Base-by-base conservation (phyloP, 2,113 vertebrate genomes). In the Andinoacara biseriatus region DNA sequence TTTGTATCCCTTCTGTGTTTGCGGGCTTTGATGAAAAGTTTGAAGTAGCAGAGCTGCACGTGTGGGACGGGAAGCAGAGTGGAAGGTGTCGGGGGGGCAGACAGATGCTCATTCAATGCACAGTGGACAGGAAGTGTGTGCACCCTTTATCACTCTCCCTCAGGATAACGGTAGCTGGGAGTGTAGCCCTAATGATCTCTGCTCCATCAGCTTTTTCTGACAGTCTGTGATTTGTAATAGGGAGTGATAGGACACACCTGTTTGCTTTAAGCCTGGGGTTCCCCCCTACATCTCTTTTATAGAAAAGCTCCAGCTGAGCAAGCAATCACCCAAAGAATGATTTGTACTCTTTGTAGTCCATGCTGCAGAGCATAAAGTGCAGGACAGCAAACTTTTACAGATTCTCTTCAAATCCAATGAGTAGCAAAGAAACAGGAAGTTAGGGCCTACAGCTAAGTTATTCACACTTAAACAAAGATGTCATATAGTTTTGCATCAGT, bases 31-130 rank as follows among this genome's bases (percentile, higher is more conserved):
- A 86, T 88, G 63, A 81, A 56, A 80, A 33, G 78, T 74, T 78
- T 84, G 40, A 81, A 91, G 89, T 83, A 82, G 87, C 75, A 2
- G 15, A 24, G 82, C 81, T 92, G 91, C 92, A 90, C 81, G 84
- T 92, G 92, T 89, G 88, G 84, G 84, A 90, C 87, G 93, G 95
- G 94, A 95, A 93, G 89, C 33, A 3, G 61, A 80, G 88, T 84
- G 82, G 89, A 89, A 86, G 76, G 82, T 88, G 89, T 93, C 92
- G 31, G 69, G 80, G 43, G 92, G 92, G 92, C 93, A 90, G 90
- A 95, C 95, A 94, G 94, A 95, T 95, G 95, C 94, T 91, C 84
- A 57, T 82, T 92, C 85, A 78, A 52, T 86, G 89, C 82, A 89
- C 75, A 58, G 83, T 52, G 80, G 87, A 84, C 94, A 95, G 95